phyloP scores from a whole-genome alignment of 1,140 invertebrate species.

The Drosophila sturtevanti region DNA sequence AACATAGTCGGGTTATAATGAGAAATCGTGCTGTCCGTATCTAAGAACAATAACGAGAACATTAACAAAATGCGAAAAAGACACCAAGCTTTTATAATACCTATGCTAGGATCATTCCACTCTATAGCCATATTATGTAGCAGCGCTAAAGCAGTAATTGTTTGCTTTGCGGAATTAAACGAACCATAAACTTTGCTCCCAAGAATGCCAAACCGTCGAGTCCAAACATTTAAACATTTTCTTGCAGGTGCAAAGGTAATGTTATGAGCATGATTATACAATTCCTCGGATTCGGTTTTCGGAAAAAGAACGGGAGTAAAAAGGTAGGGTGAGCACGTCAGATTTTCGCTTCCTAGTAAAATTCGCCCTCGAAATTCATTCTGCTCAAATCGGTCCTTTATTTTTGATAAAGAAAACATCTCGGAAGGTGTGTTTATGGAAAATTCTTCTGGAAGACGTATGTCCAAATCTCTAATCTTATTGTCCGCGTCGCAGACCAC shows the following conservation, averaged over 20 bases:
- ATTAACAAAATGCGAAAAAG: no score
- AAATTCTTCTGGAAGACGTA: slow-evolving; percentile 51
- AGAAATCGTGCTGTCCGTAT: slow-evolving; percentile 34
- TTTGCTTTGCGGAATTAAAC: slow-evolving; percentile 55
- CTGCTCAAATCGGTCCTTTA: slow-evolving; percentile 73
- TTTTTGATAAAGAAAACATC: slow-evolving; percentile 58
- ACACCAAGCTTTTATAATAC: slow-evolving; percentile 53
- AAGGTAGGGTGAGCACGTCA: slow-evolving; percentile 55
- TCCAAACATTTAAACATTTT: slow-evolving; percentile 54
- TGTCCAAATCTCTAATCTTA: slow-evolving; percentile 71
- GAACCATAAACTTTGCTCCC: slow-evolving; percentile 48
- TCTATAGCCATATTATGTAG: slow-evolving; percentile 79
- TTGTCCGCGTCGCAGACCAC: slow-evolving; percentile 64
- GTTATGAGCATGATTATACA: slow-evolving; percentile 63
- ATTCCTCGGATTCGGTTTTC: slow-evolving; percentile 48
- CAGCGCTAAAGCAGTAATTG: slow-evolving; percentile 65
- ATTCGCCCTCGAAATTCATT: slow-evolving; percentile 76
- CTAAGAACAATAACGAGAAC: slow-evolving; percentile 33
- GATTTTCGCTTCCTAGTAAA: slow-evolving; percentile 56
- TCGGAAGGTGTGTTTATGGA: slow-evolving; percentile 37
- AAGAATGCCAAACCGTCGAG: slow-evolving; percentile 61
- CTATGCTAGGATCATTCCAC: slow-evolving; percentile 63
- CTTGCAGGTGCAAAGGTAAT: slow-evolving; percentile 60
- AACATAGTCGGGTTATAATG: slow-evolving; percentile 42
- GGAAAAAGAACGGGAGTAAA: slow-evolving; percentile 63